Conservation (phyloP, 2,888 invertebrate genomes). For the Osmoderma eremita region DNA sequence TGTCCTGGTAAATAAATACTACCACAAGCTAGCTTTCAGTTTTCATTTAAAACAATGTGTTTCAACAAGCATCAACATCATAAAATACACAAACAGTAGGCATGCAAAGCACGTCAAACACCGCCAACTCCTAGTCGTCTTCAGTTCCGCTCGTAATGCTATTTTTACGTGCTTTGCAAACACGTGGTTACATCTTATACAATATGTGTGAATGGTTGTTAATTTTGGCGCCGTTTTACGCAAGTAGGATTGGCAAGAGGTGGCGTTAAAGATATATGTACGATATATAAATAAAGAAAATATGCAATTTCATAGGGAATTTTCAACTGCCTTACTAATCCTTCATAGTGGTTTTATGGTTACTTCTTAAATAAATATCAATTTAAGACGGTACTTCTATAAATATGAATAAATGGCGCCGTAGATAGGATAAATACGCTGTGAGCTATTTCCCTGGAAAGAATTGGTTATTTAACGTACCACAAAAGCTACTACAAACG, state of each 20-base stretch:
- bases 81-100: slow-evolving; percentile 5
- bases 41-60: no score
- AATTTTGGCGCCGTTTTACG: slow-evolving; percentile 29
- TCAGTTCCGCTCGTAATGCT: not conserved
- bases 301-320: slow-evolving; percentile 10
- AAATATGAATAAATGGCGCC: not conserved
- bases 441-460: no score
- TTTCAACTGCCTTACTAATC: slow-evolving; percentile 22
- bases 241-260: slow-evolving; percentile 28
- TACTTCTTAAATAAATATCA: not conserved
- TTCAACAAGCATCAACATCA: no score
- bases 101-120: slow-evolving; percentile 14
- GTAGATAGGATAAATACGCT: no score
- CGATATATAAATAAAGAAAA: slow-evolving; percentile 3
- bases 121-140: slow-evolving; percentile 6
- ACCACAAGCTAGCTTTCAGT: no score
- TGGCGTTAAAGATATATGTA: slow-evolving; percentile 1
- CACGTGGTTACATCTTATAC: slow-evolving; percentile 29
- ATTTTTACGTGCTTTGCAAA: slow-evolving; percentile 14
- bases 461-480: no score
- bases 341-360: not conserved
- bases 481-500: no score
- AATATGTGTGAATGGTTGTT: slow-evolving; percentile 22
- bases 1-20: no score
- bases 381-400: not conserved